These are phyloP conservation scores for Campopleginae sp. DNA, from an alignment of 2,888 invertebrate genomes.

Conservation along the genomic window DNA sequence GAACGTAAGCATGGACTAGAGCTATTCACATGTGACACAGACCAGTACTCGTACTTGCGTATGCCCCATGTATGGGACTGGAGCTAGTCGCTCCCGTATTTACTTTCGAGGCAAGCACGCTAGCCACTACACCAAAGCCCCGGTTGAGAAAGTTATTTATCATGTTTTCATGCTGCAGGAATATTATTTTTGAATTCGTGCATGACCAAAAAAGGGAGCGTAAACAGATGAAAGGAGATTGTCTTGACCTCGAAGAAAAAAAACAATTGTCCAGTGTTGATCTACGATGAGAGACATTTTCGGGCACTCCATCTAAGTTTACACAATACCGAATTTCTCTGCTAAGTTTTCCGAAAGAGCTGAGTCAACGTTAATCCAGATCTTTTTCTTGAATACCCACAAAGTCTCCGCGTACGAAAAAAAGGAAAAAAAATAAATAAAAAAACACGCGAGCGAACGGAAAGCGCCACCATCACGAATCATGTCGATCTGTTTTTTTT, in stretches of 20 bases:
- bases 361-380: constrained; percentile 33
- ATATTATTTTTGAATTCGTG: not conserved
- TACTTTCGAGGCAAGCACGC: too few relatives aligned
- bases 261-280: constrained; percentile 29
- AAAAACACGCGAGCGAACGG: constrained; percentile 25
- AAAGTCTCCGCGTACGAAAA: constrained; percentile 8
- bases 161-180: not conserved
- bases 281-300: constrained; percentile 15
- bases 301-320: constrained; percentile 19
- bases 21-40: too few relatives aligned
- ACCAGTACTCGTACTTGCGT: too few relatives aligned
- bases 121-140: too few relatives aligned
- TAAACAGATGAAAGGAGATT: not conserved
- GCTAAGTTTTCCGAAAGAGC: constrained; percentile 25
- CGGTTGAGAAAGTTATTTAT: not conserved
- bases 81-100: too few relatives aligned
- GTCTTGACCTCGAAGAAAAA: constrained; percentile 9
- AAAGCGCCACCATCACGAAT: constrained; percentile 13
- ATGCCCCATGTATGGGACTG: too few relatives aligned
- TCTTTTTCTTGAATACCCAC: not conserved
- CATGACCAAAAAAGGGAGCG: not conserved
- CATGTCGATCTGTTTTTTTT: constrained; percentile 21
- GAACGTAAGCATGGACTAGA: too few relatives aligned
- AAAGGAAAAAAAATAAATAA: constrained; percentile 13
- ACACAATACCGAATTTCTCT: constrained; percentile 37